These are phyloP conservation scores for Heliconius ismenius DNA, from an alignment of 2,888 invertebrate genomes.

Conservation along the genomic window DNA sequence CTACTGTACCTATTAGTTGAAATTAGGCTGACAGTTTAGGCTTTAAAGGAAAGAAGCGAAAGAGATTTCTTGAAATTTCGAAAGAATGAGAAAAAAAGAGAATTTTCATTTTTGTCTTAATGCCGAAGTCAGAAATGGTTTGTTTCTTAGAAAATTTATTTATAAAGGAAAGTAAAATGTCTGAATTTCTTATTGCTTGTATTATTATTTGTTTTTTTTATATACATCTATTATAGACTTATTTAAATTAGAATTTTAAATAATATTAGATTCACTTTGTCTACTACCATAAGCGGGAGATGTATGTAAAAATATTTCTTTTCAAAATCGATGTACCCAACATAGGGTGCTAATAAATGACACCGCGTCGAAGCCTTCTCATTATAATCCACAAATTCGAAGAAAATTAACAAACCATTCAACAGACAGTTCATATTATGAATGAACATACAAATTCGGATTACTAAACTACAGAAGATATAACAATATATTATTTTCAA, in stretches of 20 bases:
- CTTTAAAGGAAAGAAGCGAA: too few species aligned
- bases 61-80: too few species aligned
- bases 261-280: background rate
- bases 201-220: background rate
- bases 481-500: conserved; percentile 53
- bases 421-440: conserved; percentile 29
- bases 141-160: too few species aligned
- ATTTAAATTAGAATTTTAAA: too few species aligned
- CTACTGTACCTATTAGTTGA: too few species aligned
- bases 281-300: background rate
- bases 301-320: background rate
- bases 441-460: conserved; percentile 44
- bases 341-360: background rate
- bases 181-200: too few species aligned
- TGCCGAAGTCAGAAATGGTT: too few species aligned
- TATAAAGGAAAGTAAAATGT: too few species aligned
- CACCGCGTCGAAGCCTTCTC: background rate
- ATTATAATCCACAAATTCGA: conserved; percentile 23
- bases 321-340: background rate
- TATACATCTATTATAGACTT: background rate
- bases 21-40: too few species aligned
- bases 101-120: too few species aligned
- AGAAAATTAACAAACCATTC: conserved; percentile 34
- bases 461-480: conserved; percentile 40
- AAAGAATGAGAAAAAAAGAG: too few species aligned